Base-by-base conservation (phyloP, 2,797 vertebrate species). In the Avahi laniger region DNA sequence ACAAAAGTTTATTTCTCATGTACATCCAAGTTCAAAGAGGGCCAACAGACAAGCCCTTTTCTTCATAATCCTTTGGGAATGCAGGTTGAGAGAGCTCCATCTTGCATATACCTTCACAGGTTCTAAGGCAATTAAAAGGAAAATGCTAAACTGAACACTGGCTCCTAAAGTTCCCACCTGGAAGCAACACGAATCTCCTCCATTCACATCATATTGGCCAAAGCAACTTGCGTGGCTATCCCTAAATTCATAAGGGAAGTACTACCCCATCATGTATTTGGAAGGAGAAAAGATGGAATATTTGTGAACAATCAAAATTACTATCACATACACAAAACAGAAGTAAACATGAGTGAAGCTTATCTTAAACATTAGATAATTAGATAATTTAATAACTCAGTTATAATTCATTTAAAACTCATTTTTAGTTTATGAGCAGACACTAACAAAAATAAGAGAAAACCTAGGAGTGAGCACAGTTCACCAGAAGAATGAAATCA, bases 351-450 rank as follows among this genome's bases (percentile, higher is more conserved):
- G 11, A 69, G 1, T 50, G 22, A 72, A 52, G 59, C 22, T 91
- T 76, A 65, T 83, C 4, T 22, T 78, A 86, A 89, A 83, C 28
- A 84, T 9, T 38, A 85, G 38, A 35, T 59, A 50, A 93, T 33
- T 89, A 85, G 38, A 35, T 59, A 50, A 93, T 33, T 89, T 83
- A 95, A 41, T 33, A 93, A 50, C 35, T 78, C 35, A 88, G 59
- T 67, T 92, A 57, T 35, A 88, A 75, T 54, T 89, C 15, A 88
- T 52, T 89, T 81, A 89, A 96, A 92, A 82, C 6, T 15, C 4
- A 59, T 78, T 69, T 95, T 24, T 43, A 73, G 26, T 76, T 28
- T 67, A 17, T 80, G 46, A 70, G 26, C 83, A 75, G 61, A 57
- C 13, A 92, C 15, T 35, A 61, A 54, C 15, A 50, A 91, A 92